Conservation (phyloP, 2,797 vertebrate species). For the Sciaenops ocellatus region DNA sequence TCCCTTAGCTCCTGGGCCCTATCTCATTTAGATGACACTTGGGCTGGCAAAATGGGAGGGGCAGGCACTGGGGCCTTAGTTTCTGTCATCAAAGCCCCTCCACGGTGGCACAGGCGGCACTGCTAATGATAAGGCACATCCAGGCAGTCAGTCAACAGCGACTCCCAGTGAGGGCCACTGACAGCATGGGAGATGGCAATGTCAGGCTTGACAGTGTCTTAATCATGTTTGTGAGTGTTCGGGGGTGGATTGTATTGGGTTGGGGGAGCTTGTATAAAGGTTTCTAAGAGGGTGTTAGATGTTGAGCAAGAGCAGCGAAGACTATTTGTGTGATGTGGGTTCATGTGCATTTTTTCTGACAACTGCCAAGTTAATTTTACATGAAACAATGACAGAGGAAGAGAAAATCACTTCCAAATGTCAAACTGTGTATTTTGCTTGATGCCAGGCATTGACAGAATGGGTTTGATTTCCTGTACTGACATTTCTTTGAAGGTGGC, state of each 20-base stretch:
- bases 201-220: conserved; percentile 79
- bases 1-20: conserved; percentile 82
- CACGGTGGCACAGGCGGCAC: conserved; percentile 69
- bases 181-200: conserved; percentile 75
- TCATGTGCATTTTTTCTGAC: conserved; percentile 25
- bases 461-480: conserved; percentile 70
- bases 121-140: conserved; percentile 82
- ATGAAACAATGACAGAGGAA: conserved; percentile 50
- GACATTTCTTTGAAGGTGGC: conserved; percentile 80
- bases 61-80: conserved; percentile 69
- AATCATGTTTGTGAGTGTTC: conserved; percentile 76
- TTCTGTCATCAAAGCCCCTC: conserved; percentile 79
- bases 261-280: conserved; percentile 47
- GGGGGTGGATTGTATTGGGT: conserved; percentile 62
- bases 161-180: conserved; percentile 74
- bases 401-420: conserved; percentile 77
- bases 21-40: conserved; percentile 85
- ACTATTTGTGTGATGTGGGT: conserved; percentile 37
- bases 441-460: conserved; percentile 61
- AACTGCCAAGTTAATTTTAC: conserved; percentile 61
- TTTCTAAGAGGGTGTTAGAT: conserved; percentile 47
- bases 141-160: conserved; percentile 79
- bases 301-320: conserved; percentile 32
- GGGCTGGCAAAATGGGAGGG: conserved; percentile 71
- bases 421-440: conserved; percentile 66